Percentiles rank a stretch among this genome's conserved stretches.
phyloP scores from a whole-genome alignment of 1,140 invertebrate genomes.

The Gryon sp. region DNA sequence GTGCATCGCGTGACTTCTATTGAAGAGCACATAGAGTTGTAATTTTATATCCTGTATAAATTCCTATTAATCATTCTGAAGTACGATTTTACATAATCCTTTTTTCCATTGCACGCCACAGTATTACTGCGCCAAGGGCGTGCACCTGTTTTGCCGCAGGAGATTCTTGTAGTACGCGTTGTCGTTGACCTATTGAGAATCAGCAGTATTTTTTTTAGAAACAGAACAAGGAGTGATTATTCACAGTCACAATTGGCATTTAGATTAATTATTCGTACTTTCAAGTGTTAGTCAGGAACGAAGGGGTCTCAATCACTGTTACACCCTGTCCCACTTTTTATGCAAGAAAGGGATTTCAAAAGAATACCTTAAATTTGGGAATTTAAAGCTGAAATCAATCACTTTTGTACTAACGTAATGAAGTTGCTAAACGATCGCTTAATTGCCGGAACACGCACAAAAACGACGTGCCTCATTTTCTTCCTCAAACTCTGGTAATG shows the following conservation, averaged over 20 bases:
- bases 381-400: background rate
- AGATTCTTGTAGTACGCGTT: conserved; percentile 13
- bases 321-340: too few species aligned
- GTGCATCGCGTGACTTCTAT: conserved; percentile 15
- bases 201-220: background rate
- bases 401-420: background rate
- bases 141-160: background rate
- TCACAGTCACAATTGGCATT: conserved; percentile 3
- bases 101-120: background rate
- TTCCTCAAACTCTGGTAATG: background rate
- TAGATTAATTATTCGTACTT: conserved; percentile 1
- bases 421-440: background rate
- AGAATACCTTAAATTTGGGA: background rate
- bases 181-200: conserved; percentile 29
- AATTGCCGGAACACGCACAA: conserved; percentile 20
- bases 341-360: background rate
- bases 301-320: too few species aligned
- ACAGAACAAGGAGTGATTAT: conserved; percentile 3
- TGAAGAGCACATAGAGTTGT: background rate
- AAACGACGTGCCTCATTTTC: conserved; percentile 1
- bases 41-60: background rate
- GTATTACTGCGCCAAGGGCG: background rate
- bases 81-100: background rate
- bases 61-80: background rate
- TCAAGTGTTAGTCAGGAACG: too few species aligned